These are phyloP conservation scores for Rhogogaster chlorosoma DNA, from an alignment of 2,888 invertebrate species.

Conservation along the genomic window DNA sequence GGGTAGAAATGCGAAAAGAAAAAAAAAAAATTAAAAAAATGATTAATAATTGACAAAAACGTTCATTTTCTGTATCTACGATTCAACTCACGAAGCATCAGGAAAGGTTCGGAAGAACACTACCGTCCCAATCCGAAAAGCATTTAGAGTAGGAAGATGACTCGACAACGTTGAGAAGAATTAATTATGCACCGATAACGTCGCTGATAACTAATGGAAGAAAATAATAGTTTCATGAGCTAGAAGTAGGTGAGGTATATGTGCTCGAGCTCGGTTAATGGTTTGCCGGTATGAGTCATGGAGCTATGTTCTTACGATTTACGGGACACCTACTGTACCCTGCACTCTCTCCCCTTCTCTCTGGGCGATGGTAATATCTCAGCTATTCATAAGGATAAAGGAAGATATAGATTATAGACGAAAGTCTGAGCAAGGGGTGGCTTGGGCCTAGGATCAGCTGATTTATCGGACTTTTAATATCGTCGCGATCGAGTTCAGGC, in stretches of 20 bases:
- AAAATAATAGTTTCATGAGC: slow-evolving; percentile 30
- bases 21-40: neutral
- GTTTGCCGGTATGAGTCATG: slow-evolving; percentile 30
- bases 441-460: slow-evolving; percentile 43
- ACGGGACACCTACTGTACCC: slow-evolving; percentile 23
- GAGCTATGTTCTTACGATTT: slow-evolving; percentile 31
- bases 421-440: slow-evolving; percentile 23
- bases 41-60: neutral
- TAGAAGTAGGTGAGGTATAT: neutral
- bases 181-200: slow-evolving; percentile 41
- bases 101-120: neutral
- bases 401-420: slow-evolving; percentile 39
- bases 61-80: neutral
- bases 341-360: neutral
- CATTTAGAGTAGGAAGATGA: slow-evolving; percentile 11
- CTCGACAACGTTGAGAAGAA: slow-evolving; percentile 15
- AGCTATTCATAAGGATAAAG: slow-evolving; percentile 48
- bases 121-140: neutral
- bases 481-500: slow-evolving; percentile 45
- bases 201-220: slow-evolving; percentile 37
- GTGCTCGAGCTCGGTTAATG: slow-evolving; percentile 4
- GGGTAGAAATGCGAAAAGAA: neutral
- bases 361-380: slow-evolving; percentile 34
- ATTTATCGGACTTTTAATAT: slow-evolving; percentile 55
- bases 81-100: neutral